Base-by-base conservation (phyloP, 2,113 vertebrate genomes). In the Centropus bengalensis region DNA sequence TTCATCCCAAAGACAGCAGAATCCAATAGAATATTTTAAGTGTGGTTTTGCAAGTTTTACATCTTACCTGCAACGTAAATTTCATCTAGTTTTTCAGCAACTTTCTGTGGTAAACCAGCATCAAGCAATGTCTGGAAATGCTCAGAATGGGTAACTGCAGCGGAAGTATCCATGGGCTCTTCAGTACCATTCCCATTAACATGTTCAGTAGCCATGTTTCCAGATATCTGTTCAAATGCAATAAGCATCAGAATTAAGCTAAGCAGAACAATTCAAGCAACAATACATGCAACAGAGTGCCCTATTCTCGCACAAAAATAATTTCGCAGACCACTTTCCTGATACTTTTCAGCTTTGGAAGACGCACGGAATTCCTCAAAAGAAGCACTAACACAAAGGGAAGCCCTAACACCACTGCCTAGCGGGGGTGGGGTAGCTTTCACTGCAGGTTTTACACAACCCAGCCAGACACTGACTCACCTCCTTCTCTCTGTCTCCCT, bases 51-150 rank as follows among this genome's bases (percentile, higher is more conserved):
- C 97, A 98, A 98, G 97, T 98, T 96, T 97, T 97, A 97, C 97
- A 97, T 98, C 98, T 99, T 97, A 99, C 99, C 99, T 99, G 99
- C 99, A 97, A 99, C 97, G 97, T 99, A 99, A 98, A 99, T 99
- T 98, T 99, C 99, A 94, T 99, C 99, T 96, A 99, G 98, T 98
- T 99, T 99, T 98, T 99, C 99, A 83, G 99, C 99, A 96, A 99
- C 99, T 96, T 99, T 99, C 98, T 99, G 98, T 96, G 99, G 98
- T 98, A 99, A 98, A 97, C 99, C 99, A 96, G 99, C 99, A 93
- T 99, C 99, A 97, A 99, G 98, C 94, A 99, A 97, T 93, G 99
- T 98, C 97, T 98, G 98, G 98, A 99, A 99, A 97, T 99, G 98
- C 96, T 99, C 99, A 70, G 99, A 99, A 97, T 98, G 99, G 98